phyloP scores from a whole-genome alignment of 2,888 invertebrate species.

The Lingula anatina region DNA sequence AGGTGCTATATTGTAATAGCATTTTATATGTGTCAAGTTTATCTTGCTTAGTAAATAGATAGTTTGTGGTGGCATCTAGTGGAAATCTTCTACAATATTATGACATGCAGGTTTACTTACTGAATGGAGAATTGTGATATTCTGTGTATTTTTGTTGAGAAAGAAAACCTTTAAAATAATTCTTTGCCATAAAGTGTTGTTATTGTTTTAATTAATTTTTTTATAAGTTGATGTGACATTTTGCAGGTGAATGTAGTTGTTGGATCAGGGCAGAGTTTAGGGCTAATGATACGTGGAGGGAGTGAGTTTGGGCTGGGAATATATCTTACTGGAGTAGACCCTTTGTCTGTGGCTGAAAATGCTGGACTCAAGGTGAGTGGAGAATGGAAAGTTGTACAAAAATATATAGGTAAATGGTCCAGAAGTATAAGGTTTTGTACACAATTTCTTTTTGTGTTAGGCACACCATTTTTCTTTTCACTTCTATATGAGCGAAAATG shows the following conservation, averaged over 20 bases:
- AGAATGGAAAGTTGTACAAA: not conserved
- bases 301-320: constrained; percentile 92
- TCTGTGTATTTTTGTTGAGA: not conserved
- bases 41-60: too few species aligned
- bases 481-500: too few species aligned
- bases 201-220: too few species aligned
- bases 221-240: too few species aligned
- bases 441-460: not conserved
- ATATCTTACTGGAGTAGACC: constrained; percentile 92
- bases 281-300: constrained; percentile 91
- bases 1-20: too few species aligned
- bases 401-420: not conserved
- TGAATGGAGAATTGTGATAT: too few species aligned
- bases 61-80: too few species aligned
- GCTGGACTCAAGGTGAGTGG: constrained; percentile 61
- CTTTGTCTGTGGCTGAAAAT: constrained; percentile 85
- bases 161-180: not conserved
- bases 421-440: not conserved
- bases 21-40: too few species aligned
- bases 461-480: not conserved
- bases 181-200: not conserved
- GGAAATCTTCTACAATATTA: too few species aligned
- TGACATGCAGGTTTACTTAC: too few species aligned
- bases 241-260: constrained; percentile 48
- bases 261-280: constrained; percentile 65